These are phyloP conservation scores for Sipha flava DNA, from an alignment of 1,140 invertebrate genomes.

Conservation along the genomic window DNA sequence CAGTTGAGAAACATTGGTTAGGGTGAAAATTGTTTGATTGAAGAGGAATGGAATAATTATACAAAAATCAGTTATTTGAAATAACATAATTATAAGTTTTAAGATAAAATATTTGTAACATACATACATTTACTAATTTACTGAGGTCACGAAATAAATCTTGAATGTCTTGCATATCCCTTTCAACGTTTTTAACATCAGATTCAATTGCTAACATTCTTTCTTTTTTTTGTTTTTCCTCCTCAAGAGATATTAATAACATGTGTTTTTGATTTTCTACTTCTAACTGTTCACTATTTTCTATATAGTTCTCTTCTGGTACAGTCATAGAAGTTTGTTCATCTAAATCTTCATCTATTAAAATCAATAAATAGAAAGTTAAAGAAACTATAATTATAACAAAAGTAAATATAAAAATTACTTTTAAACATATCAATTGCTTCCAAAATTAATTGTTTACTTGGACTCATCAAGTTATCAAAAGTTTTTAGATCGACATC, in stretches of 20 bases:
- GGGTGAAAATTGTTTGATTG: no score
- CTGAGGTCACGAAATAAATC: constrained; percentile 15
- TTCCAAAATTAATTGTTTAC: neutral
- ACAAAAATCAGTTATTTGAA: neutral
- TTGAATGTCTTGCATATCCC: constrained; percentile 20
- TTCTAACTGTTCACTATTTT: neutral
- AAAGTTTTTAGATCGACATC: neutral
- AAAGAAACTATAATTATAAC: neutral
- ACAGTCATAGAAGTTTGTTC: neutral
- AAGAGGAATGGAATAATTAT: no score
- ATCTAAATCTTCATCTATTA: constrained; percentile 12
- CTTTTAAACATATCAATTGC: constrained; percentile 25
- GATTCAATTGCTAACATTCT: constrained; percentile 16
- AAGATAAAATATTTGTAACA: no score
- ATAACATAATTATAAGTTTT: neutral
- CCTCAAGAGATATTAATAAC: neutral
- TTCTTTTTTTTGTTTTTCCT: constrained; percentile 20
- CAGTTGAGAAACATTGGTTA: no score
- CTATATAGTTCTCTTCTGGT: neutral
- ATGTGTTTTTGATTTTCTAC: neutral
- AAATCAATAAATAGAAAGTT: neutral
- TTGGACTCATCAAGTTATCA: neutral
- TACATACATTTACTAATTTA: constrained; percentile 25
- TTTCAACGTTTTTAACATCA: constrained; percentile 24
- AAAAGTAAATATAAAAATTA: neutral